Base-by-base conservation (phyloP, 2,113 vertebrate species). In the Melanotaenia duboulayi region DNA sequence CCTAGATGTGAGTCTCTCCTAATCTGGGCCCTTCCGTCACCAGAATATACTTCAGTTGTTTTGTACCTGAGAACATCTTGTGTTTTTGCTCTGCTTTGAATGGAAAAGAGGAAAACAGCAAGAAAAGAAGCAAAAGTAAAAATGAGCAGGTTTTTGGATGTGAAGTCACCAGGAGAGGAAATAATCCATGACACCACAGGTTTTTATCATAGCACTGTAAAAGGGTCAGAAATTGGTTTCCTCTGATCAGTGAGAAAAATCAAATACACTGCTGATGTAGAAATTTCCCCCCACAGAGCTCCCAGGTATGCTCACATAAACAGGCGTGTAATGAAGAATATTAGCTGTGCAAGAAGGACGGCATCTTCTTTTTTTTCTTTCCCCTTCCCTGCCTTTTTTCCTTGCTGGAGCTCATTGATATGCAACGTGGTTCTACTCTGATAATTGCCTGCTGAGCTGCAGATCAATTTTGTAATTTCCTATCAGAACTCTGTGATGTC, bases 381-480 rank as follows among this genome's bases (percentile, higher is more conserved):
- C 9, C 1, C 14, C 20, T 11, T 20, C 17, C 22, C 11, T 49
- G 7, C 14, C 32, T 25, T 22, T n/a, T 11, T 23, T 19, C 48
- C 28, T 40, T 32, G 63, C 40, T 11, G 51, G 11, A 14, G 51
- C 76, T 87, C 70, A 87, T 89, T 91, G 67, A 85, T 89, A 86
- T 86, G 83, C 81, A 75, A 49, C 7, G 17, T 52, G 46, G 71
- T 49, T 72, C 54, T 50, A 13, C 50, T 52, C 75, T 78, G 82
- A 87, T 90, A 90, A 90, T 78, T 87, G 75, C 88, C 78, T 85
- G 62, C 85, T 85, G 87, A 90, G 89, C 83, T 76, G 59, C 63
- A 57, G 77, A 89, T 91, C 85, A 90, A 83, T 89, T 88, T 58
- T 80, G 69, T 80, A 90, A 89, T 87, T 87, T 83, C 68, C 83